Evolutionary conservation across 2,113 vertebrate species (phyloP).

Genomic region (Chamaetylas fuelleborni): DNA sequence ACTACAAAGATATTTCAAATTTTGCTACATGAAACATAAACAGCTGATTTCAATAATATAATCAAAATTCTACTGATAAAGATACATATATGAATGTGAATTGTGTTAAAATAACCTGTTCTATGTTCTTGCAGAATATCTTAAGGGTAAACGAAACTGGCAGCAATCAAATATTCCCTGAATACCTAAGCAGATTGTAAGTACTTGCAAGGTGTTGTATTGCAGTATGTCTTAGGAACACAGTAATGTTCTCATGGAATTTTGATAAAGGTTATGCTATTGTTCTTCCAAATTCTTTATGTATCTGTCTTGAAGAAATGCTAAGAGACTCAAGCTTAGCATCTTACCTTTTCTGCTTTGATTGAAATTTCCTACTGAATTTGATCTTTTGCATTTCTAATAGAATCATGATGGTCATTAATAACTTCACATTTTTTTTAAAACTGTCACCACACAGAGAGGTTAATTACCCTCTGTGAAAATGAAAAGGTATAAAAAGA

Average conservation of each 20-base stretch:
- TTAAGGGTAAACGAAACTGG: neutral
- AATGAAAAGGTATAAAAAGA: constrained; percentile 31
- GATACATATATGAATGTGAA: neutral
- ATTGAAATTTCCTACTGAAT: constrained; percentile 30
- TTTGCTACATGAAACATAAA: neutral
- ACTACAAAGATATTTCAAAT: neutral
- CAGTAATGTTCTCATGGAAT: neutral
- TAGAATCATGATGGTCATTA: constrained; percentile 20
- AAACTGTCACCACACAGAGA: constrained; percentile 19
- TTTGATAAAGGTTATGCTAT: neutral
- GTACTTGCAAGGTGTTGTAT: neutral
- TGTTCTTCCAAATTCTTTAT: neutral
- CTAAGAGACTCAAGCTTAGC: neutral
- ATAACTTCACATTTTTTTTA: constrained; percentile 40
- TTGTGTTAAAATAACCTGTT: neutral
- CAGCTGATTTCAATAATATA: neutral
- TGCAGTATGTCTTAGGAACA: neutral
- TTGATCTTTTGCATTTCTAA: constrained; percentile 46
- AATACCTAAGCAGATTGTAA: neutral
- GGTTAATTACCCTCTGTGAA: constrained; percentile 41
- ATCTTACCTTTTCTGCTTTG: constrained; percentile 6
- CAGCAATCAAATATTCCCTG: neutral
- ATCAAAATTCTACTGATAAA: neutral
- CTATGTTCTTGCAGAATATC: neutral
- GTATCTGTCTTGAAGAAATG: constrained; percentile 4